These are phyloP conservation scores for Drosophila pseudoobscura DNA, from an alignment of 1,140 invertebrate genomes.

Conservation along the genomic window DNA sequence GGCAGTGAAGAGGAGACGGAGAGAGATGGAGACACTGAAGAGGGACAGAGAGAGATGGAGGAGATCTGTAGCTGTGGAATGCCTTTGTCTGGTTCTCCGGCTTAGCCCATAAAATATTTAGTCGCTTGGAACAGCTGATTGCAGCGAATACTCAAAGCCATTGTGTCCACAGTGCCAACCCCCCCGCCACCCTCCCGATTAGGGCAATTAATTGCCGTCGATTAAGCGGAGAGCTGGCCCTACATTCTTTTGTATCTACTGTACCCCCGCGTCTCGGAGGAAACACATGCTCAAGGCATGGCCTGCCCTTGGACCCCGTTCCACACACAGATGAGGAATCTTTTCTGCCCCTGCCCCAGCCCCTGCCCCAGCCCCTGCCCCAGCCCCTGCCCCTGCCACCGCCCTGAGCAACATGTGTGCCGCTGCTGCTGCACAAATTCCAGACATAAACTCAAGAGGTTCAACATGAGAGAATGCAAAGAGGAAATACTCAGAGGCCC, in stretches of 20 bases:
- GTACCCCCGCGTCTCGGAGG: neutral
- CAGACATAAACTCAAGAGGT: no score
- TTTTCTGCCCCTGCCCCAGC: no score
- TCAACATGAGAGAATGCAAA: no score
- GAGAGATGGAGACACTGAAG: neutral
- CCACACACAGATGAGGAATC: no score
- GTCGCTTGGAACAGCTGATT: constrained; percentile 69
- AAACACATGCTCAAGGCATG: constrained; percentile 22
- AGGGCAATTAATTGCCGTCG: constrained; percentile 68
- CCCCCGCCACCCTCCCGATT: constrained; percentile 40
- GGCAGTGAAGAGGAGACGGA: constrained; percentile 12
- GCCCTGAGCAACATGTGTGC: no score
- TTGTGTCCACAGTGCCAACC: constrained; percentile 32
- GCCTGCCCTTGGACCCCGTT: neutral
- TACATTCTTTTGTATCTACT: constrained; percentile 12
- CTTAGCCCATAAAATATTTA: constrained; percentile 49
- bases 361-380: no score
- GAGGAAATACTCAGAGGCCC: neutral
- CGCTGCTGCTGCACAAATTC: no score
- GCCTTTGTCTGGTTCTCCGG: constrained; percentile 25
- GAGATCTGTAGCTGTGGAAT: constrained; percentile 23
- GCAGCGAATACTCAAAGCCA: constrained; percentile 35
- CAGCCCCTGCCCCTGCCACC: no score
- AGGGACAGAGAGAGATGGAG: constrained; percentile 19
- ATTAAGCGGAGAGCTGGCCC: constrained; percentile 36